These are phyloP conservation scores for Etia nguti DNA, from an alignment of 2,113 vertebrate species.

Conservation along the genomic window DNA sequence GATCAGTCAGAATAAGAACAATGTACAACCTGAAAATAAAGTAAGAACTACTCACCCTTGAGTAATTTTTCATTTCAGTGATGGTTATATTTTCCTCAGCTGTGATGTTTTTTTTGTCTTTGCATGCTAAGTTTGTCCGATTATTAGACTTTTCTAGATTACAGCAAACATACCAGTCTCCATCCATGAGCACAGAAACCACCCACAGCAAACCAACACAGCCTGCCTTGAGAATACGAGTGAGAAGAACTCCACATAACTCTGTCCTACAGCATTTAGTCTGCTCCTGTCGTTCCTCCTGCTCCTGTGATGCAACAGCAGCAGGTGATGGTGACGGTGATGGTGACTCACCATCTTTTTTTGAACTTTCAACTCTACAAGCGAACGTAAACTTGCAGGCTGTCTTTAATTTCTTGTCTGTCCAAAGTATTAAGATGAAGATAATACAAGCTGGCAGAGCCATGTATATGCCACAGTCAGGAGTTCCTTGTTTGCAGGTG, in stretches of 20 bases:
- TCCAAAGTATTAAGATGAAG: neutral
- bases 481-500: neutral
- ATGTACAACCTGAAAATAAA: neutral
- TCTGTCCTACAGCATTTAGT: neutral
- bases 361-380: neutral
- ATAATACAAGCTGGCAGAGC: neutral
- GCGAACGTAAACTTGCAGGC: rapidly evolving
- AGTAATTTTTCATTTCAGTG: neutral
- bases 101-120: neutral
- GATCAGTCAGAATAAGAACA: neutral
- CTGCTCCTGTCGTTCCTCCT: neutral
- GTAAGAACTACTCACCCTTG: neutral
- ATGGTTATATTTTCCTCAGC: neutral
- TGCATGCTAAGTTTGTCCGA: neutral
- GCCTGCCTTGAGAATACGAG: neutral
- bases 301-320: neutral
- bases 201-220: neutral
- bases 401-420: neutral
- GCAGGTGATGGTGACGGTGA: neutral
- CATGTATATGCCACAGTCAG: neutral
- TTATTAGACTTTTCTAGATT: neutral
- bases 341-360: rapidly evolving
- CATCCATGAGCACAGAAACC: neutral
- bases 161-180: neutral
- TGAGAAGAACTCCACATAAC: neutral